Conservation (phyloP, 2,888 invertebrate species). For the Diloba caeruleocephala region DNA sequence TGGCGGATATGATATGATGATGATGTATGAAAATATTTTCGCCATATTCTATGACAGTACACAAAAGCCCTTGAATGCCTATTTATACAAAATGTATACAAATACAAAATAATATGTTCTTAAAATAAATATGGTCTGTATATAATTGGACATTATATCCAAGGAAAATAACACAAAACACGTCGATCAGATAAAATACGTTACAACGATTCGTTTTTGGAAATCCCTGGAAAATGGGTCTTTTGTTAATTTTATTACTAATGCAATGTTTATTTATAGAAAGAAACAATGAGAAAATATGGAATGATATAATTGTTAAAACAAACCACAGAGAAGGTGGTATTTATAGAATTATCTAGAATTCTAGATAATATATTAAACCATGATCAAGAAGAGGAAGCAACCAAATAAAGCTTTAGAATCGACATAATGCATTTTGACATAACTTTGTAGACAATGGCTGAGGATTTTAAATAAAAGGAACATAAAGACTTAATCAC, state of each 20-base stretch:
- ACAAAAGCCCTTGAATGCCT: not conserved
- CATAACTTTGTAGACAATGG: too few relatives aligned
- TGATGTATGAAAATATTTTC: too few relatives aligned
- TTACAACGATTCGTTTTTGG: conserved; percentile 21
- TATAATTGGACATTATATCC: conserved; percentile 6
- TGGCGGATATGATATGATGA: too few relatives aligned
- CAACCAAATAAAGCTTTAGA: too few relatives aligned
- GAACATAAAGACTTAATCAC: too few relatives aligned
- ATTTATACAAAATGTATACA: not conserved
- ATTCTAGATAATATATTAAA: too few relatives aligned
- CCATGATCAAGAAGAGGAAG: too few relatives aligned
- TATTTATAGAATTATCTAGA: too few relatives aligned
- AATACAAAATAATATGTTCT: not conserved
- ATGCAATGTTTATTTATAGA: not conserved
- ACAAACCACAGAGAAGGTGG: too few relatives aligned
- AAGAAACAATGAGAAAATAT: conserved; percentile 8
- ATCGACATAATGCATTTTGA: too few relatives aligned
- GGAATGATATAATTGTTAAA: not conserved
- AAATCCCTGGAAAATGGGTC: conserved; percentile 27
- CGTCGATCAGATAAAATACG: conserved; percentile 39
- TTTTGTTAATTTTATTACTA: conserved; percentile 7
- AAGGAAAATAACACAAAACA: conserved; percentile 33
- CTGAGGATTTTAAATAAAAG: too few relatives aligned
- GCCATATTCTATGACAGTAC: not conserved
- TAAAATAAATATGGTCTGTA: conserved; percentile 14